These are phyloP conservation scores for Micropoecilia bifurca DNA, from an alignment of 2,797 vertebrate genomes.

Conservation along the genomic window DNA sequence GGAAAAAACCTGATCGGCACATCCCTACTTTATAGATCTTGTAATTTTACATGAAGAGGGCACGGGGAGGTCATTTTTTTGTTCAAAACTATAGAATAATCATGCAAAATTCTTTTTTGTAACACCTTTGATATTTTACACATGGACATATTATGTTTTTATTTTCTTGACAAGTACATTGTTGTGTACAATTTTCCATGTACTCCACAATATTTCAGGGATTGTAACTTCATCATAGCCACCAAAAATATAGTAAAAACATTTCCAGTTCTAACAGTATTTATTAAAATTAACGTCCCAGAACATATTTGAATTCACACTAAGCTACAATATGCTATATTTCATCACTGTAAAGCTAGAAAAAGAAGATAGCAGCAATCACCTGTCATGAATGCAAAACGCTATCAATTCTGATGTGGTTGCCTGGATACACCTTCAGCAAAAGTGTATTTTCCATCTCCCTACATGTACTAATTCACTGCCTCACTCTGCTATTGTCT, in stretches of 20 bases:
- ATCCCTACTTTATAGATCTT: neutral
- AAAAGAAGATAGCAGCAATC: conserved; percentile 45
- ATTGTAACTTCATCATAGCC: neutral
- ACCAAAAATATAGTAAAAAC: neutral
- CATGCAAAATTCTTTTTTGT: neutral
- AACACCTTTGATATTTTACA: neutral
- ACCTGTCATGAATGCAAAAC: conserved; percentile 59
- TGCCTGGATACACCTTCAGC: conserved; percentile 73
- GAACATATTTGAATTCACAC: neutral
- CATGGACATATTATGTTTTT: neutral
- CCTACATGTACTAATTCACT: conserved; percentile 46
- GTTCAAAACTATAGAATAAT: conserved; percentile 2
- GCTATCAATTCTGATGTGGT: conserved; percentile 66
- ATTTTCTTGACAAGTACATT: neutral
- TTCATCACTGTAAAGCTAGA: conserved; percentile 29
- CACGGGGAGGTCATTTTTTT: neutral
- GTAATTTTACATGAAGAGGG: neutral
- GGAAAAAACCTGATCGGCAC: no score
- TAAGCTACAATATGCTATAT: neutral
- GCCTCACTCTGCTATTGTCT: conserved; percentile 45
- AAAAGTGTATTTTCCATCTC: conserved; percentile 31
- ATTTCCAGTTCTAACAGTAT: neutral
- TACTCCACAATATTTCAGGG: neutral
- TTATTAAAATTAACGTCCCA: neutral
- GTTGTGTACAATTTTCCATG: neutral